Evolutionary conservation across 2,888 invertebrate species (phyloP).

Genomic region (Margaritifera margaritifera): DNA sequence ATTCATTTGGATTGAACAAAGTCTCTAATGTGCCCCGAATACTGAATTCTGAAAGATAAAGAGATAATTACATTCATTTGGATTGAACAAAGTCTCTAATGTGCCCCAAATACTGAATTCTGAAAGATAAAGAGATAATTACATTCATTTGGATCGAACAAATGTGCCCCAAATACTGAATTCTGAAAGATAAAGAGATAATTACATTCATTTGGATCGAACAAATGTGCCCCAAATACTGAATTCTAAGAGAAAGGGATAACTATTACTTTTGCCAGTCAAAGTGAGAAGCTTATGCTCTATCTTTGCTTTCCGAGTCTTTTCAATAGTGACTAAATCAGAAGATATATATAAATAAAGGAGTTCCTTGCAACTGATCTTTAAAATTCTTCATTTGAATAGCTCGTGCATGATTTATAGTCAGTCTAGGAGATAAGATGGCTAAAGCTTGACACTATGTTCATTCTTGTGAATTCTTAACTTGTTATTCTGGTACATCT

Average conservation of each 20-base stretch:
- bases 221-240: slow-evolving; percentile 92
- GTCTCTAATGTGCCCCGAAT: slow-evolving; percentile 90
- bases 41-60: slow-evolving; percentile 83
- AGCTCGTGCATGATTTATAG: too few species aligned
- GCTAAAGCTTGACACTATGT: too few species aligned
- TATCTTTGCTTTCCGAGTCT: too few species aligned
- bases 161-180: slow-evolving; percentile 91
- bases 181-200: slow-evolving; percentile 77
- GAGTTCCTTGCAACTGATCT: too few species aligned
- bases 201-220: slow-evolving; percentile 73
- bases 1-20: slow-evolving; percentile 82
- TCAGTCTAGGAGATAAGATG: too few species aligned
- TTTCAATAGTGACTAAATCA: too few species aligned
- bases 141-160: slow-evolving; percentile 78
- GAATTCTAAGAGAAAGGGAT: slow-evolving; percentile 80
- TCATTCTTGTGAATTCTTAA: too few species aligned
- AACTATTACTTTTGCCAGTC: not conserved
- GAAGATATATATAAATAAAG: too few species aligned
- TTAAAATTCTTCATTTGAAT: too few species aligned
- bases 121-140: slow-evolving; percentile 74
- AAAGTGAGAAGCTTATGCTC: too few species aligned
- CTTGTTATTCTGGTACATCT: too few species aligned
- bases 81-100: slow-evolving; percentile 90
- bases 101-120: slow-evolving; percentile 91
- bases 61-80: slow-evolving; percentile 4